These are phyloP conservation scores for Synanthedon tipuliformis DNA, from an alignment of 2,888 invertebrate genomes.

Conservation along the genomic window DNA sequence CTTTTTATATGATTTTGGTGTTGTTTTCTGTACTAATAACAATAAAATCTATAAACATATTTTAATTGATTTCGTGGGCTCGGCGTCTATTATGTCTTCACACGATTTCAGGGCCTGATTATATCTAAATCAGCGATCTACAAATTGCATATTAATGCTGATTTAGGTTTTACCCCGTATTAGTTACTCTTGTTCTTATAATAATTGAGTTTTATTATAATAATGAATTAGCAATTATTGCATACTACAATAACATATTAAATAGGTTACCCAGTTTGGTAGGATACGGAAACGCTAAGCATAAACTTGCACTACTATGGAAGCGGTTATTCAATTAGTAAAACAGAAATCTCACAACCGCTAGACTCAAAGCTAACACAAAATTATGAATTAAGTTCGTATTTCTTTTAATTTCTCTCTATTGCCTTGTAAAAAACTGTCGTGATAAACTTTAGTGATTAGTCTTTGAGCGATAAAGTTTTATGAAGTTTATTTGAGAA, in stretches of 20 bases:
- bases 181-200: no score
- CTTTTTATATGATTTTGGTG: no score
- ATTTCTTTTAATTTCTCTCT: not conserved
- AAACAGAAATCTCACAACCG: not conserved
- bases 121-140: no score
- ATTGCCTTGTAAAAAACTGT: not conserved
- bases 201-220: no score
- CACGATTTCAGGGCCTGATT: no score
- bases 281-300: not conserved
- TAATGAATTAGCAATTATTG: no score
- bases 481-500: not conserved
- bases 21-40: no score
- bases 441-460: not conserved
- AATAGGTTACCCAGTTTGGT: not conserved
- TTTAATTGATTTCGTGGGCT: no score
- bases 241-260: not conserved
- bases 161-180: no score
- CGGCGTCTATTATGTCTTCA: no score
- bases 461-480: not conserved
- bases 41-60: no score
- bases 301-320: not conserved
- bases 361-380: not conserved
- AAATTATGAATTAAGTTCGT: not conserved
- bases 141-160: no score
- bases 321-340: not conserved